These are phyloP conservation scores for Lycodopsis pacificus DNA, from an alignment of 2,797 vertebrate species.

Conservation along the genomic window DNA sequence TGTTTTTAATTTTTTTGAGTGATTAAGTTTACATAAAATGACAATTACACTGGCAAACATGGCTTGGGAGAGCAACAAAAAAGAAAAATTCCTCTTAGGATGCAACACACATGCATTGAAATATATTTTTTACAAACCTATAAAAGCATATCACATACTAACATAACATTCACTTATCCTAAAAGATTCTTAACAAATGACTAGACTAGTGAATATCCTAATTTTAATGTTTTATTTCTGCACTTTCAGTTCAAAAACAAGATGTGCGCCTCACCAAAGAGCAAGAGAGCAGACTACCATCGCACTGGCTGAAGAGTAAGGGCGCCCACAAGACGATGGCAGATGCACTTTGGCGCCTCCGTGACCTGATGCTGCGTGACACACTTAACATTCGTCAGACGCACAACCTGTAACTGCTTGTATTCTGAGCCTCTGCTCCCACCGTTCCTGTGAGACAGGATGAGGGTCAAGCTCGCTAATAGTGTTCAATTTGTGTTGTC, in stretches of 20 bases:
- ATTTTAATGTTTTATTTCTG: neutral
- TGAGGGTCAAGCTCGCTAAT: slow-evolving; percentile 72
- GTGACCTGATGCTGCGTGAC: slow-evolving; percentile 97
- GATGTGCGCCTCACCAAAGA: slow-evolving; percentile 97
- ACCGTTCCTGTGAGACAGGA: slow-evolving; percentile 73
- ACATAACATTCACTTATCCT: neutral
- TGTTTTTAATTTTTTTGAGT: neutral
- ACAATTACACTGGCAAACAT: neutral
- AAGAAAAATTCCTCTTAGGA: neutral
- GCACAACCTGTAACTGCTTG: slow-evolving; percentile 89
- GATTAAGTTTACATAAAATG: slow-evolving; percentile 1
- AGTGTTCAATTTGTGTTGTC: slow-evolving; percentile 68
- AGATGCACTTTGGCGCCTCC: slow-evolving; percentile 96
- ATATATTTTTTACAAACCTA: neutral
- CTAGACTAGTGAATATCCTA: neutral
- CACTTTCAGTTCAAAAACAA: slow-evolving; percentile 89
- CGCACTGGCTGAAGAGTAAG: slow-evolving; percentile 98
- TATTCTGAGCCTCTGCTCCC: slow-evolving; percentile 68
- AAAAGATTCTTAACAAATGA: neutral
- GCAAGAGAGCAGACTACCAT: slow-evolving; percentile 96
- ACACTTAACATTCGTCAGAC: slow-evolving; percentile 95
- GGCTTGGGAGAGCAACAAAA: neutral
- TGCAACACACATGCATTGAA: neutral
- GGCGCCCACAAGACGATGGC: slow-evolving; percentile 99
- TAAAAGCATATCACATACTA: neutral